These are phyloP conservation scores for Hylyphantes graminicola DNA, from an alignment of 1,140 invertebrate species.

Conservation along the genomic window DNA sequence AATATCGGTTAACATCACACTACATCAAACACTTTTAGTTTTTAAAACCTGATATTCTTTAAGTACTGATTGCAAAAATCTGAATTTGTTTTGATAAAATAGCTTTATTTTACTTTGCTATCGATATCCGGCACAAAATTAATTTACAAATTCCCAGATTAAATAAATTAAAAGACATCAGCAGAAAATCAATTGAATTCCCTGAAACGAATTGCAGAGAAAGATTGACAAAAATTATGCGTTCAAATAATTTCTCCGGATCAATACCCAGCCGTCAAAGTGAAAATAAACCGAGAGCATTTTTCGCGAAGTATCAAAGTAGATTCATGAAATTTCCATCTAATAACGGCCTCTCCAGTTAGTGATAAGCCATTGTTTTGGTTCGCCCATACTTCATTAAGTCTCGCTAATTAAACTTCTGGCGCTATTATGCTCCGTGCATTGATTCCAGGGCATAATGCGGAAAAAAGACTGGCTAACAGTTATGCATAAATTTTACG, in stretches of 20 bases:
- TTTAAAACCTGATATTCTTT: too few relatives aligned
- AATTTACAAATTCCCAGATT: background rate
- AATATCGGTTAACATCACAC: too few relatives aligned
- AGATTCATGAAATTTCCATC: background rate
- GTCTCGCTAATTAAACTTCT: conserved; percentile 40
- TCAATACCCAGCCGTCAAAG: too few relatives aligned
- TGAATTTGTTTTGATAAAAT: too few relatives aligned
- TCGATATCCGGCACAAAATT: background rate
- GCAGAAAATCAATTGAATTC: background rate
- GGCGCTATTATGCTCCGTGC: conserved; percentile 21
- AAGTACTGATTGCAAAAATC: too few relatives aligned
- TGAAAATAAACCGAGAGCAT: conserved; percentile 3
- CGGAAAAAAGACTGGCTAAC: conserved; percentile 4
- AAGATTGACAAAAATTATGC: background rate
- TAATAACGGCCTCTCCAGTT: background rate
- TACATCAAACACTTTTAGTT: too few relatives aligned
- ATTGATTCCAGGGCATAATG: conserved; percentile 19
- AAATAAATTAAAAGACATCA: background rate
- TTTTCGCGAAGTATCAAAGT: conserved; percentile 1
- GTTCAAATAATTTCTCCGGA: too few relatives aligned
- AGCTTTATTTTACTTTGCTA: too few relatives aligned
- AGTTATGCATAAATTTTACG: conserved; percentile 52
- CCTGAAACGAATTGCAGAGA: background rate
- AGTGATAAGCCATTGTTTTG: conserved; percentile 23
- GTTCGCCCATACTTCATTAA: background rate